phyloP scores from a whole-genome alignment of 2,888 invertebrate species.

The Sarcophaga rosellei region DNA sequence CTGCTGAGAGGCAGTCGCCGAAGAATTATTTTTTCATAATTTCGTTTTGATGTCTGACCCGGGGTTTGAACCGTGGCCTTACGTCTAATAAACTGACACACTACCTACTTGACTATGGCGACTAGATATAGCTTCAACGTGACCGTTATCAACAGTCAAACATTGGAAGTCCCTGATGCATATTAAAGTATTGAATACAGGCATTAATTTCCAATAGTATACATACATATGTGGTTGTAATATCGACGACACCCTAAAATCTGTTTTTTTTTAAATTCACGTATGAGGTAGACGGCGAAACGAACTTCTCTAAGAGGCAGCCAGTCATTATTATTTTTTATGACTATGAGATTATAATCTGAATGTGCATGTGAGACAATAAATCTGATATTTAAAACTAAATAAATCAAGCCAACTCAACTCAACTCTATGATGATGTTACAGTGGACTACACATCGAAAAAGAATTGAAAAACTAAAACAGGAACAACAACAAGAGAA shows the following conservation, averaged over 20 bases:
- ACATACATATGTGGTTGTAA: neutral
- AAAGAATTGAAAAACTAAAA: neutral
- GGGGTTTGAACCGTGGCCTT: too few relatives aligned
- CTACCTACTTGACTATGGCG: too few relatives aligned
- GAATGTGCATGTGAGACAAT: constrained; percentile 10
- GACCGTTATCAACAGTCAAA: too few relatives aligned
- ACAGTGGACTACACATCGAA: neutral
- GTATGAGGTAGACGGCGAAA: neutral
- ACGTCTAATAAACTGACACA: too few relatives aligned
- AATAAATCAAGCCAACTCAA: constrained; percentile 60
- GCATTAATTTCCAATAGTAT: neutral
- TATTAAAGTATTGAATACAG: too few relatives aligned
- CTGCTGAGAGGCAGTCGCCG: too few relatives aligned
- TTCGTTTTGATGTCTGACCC: too few relatives aligned
- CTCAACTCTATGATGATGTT: constrained; percentile 13
- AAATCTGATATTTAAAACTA: constrained; percentile 46
- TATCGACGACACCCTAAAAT: constrained; percentile 25
- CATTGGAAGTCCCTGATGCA: too few relatives aligned
- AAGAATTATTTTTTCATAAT: too few relatives aligned
- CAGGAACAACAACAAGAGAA: too few relatives aligned
- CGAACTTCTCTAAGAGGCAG: neutral
- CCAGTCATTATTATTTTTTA: neutral
- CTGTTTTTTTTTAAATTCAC: neutral
- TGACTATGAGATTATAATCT: constrained; percentile 20
- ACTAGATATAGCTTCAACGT: too few relatives aligned